Evolutionary conservation across 2,797 vertebrate species (phyloP), one percentile per base, ranked within the genome.

Genomic region (Gobionotothen gibberifrons): DNA sequence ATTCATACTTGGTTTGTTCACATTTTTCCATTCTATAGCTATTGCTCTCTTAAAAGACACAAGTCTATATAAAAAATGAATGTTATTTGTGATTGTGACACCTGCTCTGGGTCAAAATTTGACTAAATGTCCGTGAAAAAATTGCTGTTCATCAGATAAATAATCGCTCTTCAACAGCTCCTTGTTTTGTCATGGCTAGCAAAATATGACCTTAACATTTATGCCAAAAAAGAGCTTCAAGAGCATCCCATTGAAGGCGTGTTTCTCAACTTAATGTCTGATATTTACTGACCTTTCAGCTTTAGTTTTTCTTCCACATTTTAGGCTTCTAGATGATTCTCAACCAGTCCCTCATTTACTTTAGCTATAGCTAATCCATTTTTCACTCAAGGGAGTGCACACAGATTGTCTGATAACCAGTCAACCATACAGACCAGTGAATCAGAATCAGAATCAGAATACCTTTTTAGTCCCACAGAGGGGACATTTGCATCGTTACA

Each of bases 341-440:
- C n/a, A n/a, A 17, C 10, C 19, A 17, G 13, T 19, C 15, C 0
- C 32, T 55, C 44, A 12, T 53, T 42, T 42, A 29, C 51, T 61
- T 74, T 5, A 40, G 16, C 16, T 74, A 3, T 17, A 10, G 19
- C 11, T 36, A 42, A 64, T 48, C 42, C 13, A 43, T 69, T 69
- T 63, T 43, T 32, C 22, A 51, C 8, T n/a, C 29, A 6, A 55
- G 29, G 43, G 19, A 17, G 17, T 22, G 5, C 39, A 46, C 26
- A 10, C 49, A 46, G 26, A 39, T 47, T 60, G 56, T 61, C 29
- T 42, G 19, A 51, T 36, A 44, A 14, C 43, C 39, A 59, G 49
- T 55, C 14, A 51, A 62, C 58, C 32, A 32, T 0, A 19, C 68
- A 60, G 68, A 49, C 36, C 51, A 62, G 32, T 62, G 47, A 76